A percentile compares a stretch with the other conserved stretches of the same genome.
phyloP scores from a whole-genome alignment of 2,797 vertebrate species.

The Xenopus petersii region DNA sequence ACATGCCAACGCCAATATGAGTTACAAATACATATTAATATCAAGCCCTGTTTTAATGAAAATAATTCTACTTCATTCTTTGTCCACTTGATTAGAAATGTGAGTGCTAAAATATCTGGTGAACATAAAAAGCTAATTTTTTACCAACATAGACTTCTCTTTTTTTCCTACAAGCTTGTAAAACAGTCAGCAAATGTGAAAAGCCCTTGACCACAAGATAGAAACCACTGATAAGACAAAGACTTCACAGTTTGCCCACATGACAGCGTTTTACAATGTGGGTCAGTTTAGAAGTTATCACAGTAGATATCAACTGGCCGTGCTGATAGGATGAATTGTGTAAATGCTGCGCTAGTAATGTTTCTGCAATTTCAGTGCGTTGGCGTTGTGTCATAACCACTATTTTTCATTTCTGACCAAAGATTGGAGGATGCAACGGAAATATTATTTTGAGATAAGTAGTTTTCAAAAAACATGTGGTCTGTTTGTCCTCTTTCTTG shows the following conservation, averaged over 20 bases:
- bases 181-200: background rate
- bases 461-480: background rate
- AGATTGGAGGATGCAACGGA: background rate
- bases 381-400: slow-evolving; percentile 5
- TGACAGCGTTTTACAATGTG: slow-evolving; percentile 7
- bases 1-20: no score
- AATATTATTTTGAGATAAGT: background rate
- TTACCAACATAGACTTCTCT: background rate
- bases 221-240: slow-evolving; percentile 9
- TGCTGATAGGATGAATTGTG: slow-evolving; percentile 9
- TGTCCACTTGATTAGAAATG: no score
- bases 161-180: slow-evolving; percentile 1
- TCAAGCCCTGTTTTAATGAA: no score
- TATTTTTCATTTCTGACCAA: slow-evolving; percentile 3
- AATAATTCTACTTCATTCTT: no score
- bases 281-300: slow-evolving; percentile 17
- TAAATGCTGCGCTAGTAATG: background rate
- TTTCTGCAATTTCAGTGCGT: background rate
- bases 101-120: background rate
- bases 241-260: slow-evolving; percentile 21
- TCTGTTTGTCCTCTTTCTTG: background rate
- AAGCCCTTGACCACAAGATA: slow-evolving; percentile 1
- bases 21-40: no score
- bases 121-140: background rate
- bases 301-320: slow-evolving; percentile 10